Conservation (phyloP, 2,113 vertebrate genomes). For the Phalacrocorax aristotelis region DNA sequence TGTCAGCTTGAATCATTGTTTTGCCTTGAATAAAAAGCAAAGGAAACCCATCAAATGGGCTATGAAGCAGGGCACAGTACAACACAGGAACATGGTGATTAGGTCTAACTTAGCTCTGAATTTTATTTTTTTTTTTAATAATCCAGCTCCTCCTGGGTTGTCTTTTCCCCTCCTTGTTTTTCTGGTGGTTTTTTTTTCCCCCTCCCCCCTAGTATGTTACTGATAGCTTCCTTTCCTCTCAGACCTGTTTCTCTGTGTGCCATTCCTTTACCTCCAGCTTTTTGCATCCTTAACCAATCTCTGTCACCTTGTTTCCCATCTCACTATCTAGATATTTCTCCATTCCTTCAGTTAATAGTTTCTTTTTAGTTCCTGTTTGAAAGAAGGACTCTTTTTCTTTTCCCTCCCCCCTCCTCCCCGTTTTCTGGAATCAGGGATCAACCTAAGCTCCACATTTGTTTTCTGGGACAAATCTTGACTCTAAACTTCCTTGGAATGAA, state of each 20-base stretch:
- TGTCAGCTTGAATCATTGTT: neutral
- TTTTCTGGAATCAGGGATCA: neutral
- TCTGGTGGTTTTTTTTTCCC: neutral
- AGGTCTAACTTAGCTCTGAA: neutral
- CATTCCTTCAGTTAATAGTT: neutral
- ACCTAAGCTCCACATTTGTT: neutral
- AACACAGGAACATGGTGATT: neutral
- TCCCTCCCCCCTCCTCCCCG: rapidly evolving
- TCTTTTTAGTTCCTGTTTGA: neutral
- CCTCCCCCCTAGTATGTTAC: too few species aligned
- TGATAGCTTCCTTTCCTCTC: neutral
- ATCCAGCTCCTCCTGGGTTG: neutral
- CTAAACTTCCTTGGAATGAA: neutral
- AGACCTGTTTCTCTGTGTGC: neutral
- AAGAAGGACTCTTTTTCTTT: neutral
- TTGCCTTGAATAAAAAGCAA: neutral
- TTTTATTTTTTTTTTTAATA: neutral
- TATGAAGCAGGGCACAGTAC: neutral
- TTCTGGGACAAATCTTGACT: neutral
- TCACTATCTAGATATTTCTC: neutral
- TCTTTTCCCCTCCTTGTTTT: neutral
- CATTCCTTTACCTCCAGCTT: neutral
- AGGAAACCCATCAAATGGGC: neutral
- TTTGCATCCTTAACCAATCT: neutral
- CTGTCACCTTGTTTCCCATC: neutral